phyloP scores from a whole-genome alignment of 2,113 vertebrate genomes.

The Datnioides undecimradiatus region DNA sequence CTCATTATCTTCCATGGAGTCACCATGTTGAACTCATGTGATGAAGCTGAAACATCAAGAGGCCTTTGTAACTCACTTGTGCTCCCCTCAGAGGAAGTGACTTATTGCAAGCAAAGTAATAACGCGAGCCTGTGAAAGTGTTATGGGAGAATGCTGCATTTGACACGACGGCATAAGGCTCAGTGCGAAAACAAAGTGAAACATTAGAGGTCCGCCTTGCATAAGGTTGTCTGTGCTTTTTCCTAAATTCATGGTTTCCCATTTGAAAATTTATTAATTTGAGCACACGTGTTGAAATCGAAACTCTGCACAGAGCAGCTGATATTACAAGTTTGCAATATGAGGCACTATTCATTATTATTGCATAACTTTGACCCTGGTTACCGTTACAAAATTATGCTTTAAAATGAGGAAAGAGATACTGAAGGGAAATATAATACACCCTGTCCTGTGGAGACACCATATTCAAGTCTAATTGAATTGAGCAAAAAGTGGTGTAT shows the following conservation, averaged over 20 bases:
- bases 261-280: slow-evolving; percentile 65
- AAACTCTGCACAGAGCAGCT: slow-evolving; percentile 62
- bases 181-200: slow-evolving; percentile 77
- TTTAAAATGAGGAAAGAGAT: slow-evolving; percentile 75
- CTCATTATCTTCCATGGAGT: slow-evolving; percentile 52
- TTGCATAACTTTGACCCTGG: slow-evolving; percentile 91
- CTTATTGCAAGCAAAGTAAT: slow-evolving; percentile 74
- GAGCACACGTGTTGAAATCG: slow-evolving; percentile 62
- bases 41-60: slow-evolving; percentile 59
- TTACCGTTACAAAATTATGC: slow-evolving; percentile 88
- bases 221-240: slow-evolving; percentile 78
- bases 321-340: slow-evolving; percentile 78
- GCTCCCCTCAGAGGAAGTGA: slow-evolving; percentile 57
- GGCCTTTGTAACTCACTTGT: slow-evolving; percentile 52
- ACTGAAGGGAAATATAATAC: slow-evolving; percentile 74
- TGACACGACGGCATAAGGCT: slow-evolving; percentile 80
- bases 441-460: slow-evolving; percentile 70
- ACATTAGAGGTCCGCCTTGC: slow-evolving; percentile 78
- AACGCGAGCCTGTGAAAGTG: slow-evolving; percentile 66
- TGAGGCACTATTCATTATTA: slow-evolving; percentile 87
- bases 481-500: slow-evolving; percentile 56
- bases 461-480: slow-evolving; percentile 69
- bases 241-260: slow-evolving; percentile 37
- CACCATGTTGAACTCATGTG: slow-evolving; percentile 40
- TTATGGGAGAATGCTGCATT: slow-evolving; percentile 69